Percentiles rank a stretch among this genome's conserved stretches.
These are phyloP conservation scores for Psittacula cyanocephala DNA, from an alignment of 2,113 vertebrate genomes.

Conservation along the genomic window DNA sequence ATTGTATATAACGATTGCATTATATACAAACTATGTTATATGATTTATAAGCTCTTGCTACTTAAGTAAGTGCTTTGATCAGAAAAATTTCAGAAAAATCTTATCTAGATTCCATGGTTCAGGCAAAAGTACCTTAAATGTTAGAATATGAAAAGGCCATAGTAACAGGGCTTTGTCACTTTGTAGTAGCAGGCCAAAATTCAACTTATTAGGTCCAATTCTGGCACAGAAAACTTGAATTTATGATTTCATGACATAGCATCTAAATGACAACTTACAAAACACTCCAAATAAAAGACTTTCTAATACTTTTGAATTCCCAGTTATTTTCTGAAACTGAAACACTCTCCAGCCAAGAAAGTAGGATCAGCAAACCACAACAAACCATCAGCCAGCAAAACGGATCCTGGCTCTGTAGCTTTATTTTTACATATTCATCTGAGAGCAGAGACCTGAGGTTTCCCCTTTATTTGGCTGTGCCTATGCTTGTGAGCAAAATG, in stretches of 20 bases:
- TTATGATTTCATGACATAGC: neutral
- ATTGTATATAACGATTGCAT: neutral
- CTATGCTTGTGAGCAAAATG: neutral
- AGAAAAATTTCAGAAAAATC: neutral
- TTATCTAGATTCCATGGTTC: neutral
- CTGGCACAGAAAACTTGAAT: neutral
- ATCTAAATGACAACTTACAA: neutral
- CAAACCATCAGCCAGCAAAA: neutral
- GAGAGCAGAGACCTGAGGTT: neutral
- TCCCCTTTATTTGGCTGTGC: neutral
- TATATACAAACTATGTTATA: neutral
- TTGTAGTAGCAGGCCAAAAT: neutral
- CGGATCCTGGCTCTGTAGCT: neutral
- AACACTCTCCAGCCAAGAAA: neutral
- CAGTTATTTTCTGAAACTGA: neutral
- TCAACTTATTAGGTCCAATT: neutral
- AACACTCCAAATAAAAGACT: neutral
- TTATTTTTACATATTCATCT: neutral
- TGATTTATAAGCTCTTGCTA: neutral
- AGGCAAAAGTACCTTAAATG: neutral
- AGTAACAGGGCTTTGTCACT: neutral
- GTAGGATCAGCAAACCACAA: neutral
- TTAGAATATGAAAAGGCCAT: neutral
- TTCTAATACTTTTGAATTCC: neutral
- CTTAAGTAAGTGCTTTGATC: neutral